A percentile compares a stretch with the other conserved stretches of the same genome.
These are phyloP conservation scores for Troides oblongomaculatus DNA, from an alignment of 2,888 invertebrate species.

Conservation along the genomic window DNA sequence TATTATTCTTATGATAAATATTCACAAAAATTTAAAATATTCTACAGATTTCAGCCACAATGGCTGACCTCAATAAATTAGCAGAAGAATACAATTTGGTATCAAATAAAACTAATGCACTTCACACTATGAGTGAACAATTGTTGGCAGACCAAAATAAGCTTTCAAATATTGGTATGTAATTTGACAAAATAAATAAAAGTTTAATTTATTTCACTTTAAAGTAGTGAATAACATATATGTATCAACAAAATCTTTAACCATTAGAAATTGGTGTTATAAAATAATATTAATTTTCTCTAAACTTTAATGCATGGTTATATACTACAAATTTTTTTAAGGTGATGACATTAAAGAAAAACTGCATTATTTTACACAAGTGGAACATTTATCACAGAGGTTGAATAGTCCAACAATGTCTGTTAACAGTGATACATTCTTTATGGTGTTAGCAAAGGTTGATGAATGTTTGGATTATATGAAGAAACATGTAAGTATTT, in stretches of 20 bases:
- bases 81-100: slow-evolving; percentile 91
- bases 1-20: not conserved
- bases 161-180: slow-evolving; percentile 85
- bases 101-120: slow-evolving; percentile 93
- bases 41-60: slow-evolving; percentile 82
- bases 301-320: not conserved
- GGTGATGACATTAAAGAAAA: slow-evolving; percentile 87
- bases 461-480: slow-evolving; percentile 93
- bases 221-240: too few relatives aligned
- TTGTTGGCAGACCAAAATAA: slow-evolving; percentile 92
- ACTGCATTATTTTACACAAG: slow-evolving; percentile 91
- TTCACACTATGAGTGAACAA: slow-evolving; percentile 95
- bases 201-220: too few relatives aligned
- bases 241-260: too few relatives aligned
- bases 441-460: slow-evolving; percentile 88
- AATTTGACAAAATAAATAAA: not conserved
- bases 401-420: slow-evolving; percentile 89
- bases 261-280: too few relatives aligned
- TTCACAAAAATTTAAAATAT: not conserved
- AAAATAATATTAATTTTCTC: too few relatives aligned
- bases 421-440: slow-evolving; percentile 91
- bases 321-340: slow-evolving; percentile 31
- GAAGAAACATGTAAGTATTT: slow-evolving; percentile 83
- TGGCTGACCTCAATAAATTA: slow-evolving; percentile 85
- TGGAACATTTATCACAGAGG: slow-evolving; percentile 89